Percentiles rank a stretch among this genome's conserved stretches.
Conservation (phyloP, 2,113 vertebrate genomes). For the Holacanthus passer region DNA sequence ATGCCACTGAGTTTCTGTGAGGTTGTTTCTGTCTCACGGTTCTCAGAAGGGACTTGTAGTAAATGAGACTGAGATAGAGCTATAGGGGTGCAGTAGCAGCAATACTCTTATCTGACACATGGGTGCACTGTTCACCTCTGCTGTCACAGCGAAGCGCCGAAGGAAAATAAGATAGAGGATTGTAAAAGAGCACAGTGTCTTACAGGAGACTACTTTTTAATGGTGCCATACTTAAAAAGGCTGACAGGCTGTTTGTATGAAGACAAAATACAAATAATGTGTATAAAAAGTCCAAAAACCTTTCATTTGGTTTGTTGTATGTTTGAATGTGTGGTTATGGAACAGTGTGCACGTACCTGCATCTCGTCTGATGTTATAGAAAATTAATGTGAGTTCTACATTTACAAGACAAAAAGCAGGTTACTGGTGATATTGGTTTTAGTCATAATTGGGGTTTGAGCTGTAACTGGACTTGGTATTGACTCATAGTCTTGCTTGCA, state of each 20-base stretch:
- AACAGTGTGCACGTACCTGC: not conserved
- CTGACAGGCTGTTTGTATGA: not conserved
- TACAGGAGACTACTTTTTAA: no score
- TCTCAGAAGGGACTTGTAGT: not conserved
- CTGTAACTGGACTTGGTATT: not conserved
- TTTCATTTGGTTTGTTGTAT: not conserved
- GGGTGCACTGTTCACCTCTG: constrained; percentile 57
- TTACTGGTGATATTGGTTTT: not conserved
- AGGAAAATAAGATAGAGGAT: not conserved
- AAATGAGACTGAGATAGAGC: not conserved
- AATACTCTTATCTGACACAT: constrained; percentile 49
- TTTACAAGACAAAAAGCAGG: not conserved
- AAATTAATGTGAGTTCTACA: not conserved
- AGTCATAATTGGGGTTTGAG: not conserved
- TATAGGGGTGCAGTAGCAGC: constrained; percentile 2
- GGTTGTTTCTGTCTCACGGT: not conserved
- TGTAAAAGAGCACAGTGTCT: no score
- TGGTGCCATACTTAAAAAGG: no score
- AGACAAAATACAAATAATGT: not conserved
- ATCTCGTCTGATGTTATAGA: not conserved
- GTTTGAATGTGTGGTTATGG: not conserved
- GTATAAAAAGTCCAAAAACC: not conserved
- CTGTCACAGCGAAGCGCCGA: not conserved
- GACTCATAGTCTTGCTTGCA: constrained; percentile 17
- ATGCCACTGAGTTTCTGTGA: not conserved